phyloP scores from a whole-genome alignment of 2,113 vertebrate species.

The Aphyosemion australe region DNA sequence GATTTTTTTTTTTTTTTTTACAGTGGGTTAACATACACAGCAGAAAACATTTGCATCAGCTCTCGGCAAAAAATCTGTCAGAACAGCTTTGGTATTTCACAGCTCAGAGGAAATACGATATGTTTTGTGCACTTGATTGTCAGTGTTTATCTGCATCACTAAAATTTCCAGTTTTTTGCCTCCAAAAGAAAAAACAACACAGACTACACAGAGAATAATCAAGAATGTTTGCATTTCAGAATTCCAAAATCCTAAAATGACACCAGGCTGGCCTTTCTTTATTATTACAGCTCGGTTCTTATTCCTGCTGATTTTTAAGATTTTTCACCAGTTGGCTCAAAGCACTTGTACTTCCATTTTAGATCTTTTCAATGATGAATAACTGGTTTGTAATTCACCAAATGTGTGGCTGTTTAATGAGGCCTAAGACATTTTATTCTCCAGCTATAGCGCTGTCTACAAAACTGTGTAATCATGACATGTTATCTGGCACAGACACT shows the following conservation, averaged over 20 bases:
- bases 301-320: too few species aligned
- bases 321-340: not conserved
- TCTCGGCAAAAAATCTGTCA: constrained; percentile 43
- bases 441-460: constrained; percentile 60
- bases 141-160: constrained; percentile 42
- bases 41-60: constrained; percentile 38
- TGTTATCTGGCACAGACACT: constrained; percentile 70
- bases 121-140: constrained; percentile 38
- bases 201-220: not conserved
- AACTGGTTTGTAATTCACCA: constrained; percentile 70
- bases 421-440: constrained; percentile 70
- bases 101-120: constrained; percentile 51
- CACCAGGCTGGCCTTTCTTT: not conserved
- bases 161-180: constrained; percentile 4
- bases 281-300: not conserved
- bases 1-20: too few species aligned
- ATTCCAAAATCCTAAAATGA: not conserved
- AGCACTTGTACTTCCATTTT: not conserved
- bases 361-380: constrained; percentile 30
- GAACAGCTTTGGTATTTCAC: constrained; percentile 42
- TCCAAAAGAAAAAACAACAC: constrained; percentile 12
- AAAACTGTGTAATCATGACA: constrained; percentile 68
- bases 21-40: constrained; percentile 10
- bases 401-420: constrained; percentile 70
- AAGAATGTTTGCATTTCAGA: not conserved